Base-by-base conservation (phyloP, 2,113 vertebrate genomes). In the Rhadina sibilatrix region DNA sequence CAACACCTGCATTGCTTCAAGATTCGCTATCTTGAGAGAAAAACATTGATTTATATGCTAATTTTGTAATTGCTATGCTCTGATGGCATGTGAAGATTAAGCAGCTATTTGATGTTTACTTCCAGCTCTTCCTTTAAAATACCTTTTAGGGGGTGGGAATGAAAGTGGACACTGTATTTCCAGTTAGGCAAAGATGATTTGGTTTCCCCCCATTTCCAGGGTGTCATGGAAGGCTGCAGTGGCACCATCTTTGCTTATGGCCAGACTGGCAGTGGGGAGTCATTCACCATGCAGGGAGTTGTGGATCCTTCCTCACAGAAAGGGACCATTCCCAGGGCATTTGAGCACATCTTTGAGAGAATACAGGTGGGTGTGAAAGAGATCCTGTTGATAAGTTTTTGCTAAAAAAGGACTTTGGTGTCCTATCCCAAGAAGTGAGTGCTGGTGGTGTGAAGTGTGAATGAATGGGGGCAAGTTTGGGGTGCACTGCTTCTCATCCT, bases 191-290 rank as follows among this genome's bases (percentile, higher is more conserved):
- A 21, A 47, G 52, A 16, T 28, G 28, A 56, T 9, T 18, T 31
- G 63, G 3, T 33, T 74, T 84, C 37, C 5, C 42, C 76, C 35
- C 28, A 1, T 91, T 66, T 70, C 16, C 94, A 99, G 99, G 98
- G 99, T 3, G 98, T 99, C 96, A 99, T 98, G n/a, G n/a, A n/a
- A n/a, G n/a, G n/a, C n/a, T n/a, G n/a, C n/a, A n/a, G n/a, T n/a
- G 98, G 99, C 52, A 99, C 99, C n/a, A 99, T 99, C 83, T 99
- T 99, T 97, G 99, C 98, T 37, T 99, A 99, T 0, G 98, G 99
- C 76, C 99, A 99, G 97, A 99, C 98, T 5, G 99, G 99, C 96
- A 99, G 99, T 4, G 98, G 99, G 24, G 99, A 99, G 72, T 99
- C 99, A 12, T 99, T 99, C 95, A 99, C 98, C 93, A 99, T 99